These are phyloP conservation scores for Lasioglossum figueresi DNA, from an alignment of 2,888 invertebrate species.

Conservation along the genomic window DNA sequence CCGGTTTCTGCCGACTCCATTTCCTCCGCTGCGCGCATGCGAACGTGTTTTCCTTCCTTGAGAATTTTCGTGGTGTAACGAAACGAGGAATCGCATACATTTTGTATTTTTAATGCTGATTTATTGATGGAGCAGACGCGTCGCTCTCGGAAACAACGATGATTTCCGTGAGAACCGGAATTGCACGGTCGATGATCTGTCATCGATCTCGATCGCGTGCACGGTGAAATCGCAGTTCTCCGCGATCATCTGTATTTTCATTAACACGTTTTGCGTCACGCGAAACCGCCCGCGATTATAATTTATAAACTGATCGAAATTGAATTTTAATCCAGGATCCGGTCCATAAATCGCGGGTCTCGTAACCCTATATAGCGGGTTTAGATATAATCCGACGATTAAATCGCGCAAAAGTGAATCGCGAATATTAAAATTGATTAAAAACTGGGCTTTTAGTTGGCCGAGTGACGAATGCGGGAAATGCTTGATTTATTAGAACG, in stretches of 20 bases:
- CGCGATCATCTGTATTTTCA: not conserved
- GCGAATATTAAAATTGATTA: not conserved
- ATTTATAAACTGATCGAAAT: not conserved
- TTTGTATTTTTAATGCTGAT: conserved; percentile 3
- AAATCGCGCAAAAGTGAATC: conserved; percentile 3
- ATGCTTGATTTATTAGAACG: not conserved
- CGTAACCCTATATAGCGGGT: not conserved
- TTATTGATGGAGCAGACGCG: not conserved
- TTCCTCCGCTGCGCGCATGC: not conserved
- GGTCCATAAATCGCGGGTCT: not conserved
- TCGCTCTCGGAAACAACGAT: not conserved
- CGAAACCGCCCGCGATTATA: not conserved
- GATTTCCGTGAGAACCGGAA: not conserved
- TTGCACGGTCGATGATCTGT: not conserved
- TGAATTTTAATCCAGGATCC: conserved; percentile 1
- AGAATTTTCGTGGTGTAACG: conserved; percentile 2
- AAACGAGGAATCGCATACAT: not conserved
- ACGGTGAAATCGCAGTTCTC: not conserved
- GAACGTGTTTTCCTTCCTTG: not conserved
- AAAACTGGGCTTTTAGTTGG: not conserved
- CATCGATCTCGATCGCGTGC: not conserved
- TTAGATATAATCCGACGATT: not conserved
- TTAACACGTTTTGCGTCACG: not conserved
- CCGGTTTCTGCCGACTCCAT: not conserved
- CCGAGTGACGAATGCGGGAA: not conserved